Percentiles rank a stretch among this genome's conserved stretches.
These are phyloP conservation scores for Megaptera novaeangliae DNA, from an alignment of 2,113 vertebrate species.

Conservation along the genomic window DNA sequence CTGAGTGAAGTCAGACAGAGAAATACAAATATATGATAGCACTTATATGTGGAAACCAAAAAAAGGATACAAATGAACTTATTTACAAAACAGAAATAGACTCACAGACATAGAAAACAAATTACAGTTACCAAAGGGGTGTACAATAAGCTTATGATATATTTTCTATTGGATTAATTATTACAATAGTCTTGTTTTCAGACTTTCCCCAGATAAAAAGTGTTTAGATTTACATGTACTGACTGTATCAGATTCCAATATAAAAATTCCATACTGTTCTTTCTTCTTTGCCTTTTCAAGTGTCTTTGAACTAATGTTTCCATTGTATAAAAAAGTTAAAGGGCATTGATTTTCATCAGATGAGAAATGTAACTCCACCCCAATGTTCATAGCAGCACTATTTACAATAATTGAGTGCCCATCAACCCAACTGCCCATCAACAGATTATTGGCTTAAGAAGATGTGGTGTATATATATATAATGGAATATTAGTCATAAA, in stretches of 20 bases:
- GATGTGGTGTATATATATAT: background rate
- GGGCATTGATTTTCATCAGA: background rate
- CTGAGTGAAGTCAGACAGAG: background rate
- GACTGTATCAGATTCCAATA: background rate
- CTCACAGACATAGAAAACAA: background rate
- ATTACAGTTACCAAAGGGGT: background rate
- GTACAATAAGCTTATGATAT: background rate
- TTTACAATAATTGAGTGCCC: background rate
- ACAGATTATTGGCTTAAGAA: background rate
- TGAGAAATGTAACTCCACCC: background rate
- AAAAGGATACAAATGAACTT: background rate
- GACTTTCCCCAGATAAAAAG: background rate
- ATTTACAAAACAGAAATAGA: background rate
- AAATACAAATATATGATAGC: background rate
- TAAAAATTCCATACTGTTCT: background rate
- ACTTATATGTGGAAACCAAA: background rate
- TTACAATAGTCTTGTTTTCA: background rate
- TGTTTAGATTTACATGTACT: background rate
- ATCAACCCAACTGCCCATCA: background rate
- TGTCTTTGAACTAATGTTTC: constrained; percentile 14
- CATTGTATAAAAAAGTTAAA: background rate
- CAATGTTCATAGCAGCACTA: background rate
- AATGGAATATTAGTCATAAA: background rate
- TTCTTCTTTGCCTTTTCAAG: background rate
- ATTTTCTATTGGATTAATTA: background rate